Evolutionary conservation across 2,113 vertebrate species (phyloP), one percentile per base, ranked within the genome.

Genomic region (Orycteropus afer): DNA sequence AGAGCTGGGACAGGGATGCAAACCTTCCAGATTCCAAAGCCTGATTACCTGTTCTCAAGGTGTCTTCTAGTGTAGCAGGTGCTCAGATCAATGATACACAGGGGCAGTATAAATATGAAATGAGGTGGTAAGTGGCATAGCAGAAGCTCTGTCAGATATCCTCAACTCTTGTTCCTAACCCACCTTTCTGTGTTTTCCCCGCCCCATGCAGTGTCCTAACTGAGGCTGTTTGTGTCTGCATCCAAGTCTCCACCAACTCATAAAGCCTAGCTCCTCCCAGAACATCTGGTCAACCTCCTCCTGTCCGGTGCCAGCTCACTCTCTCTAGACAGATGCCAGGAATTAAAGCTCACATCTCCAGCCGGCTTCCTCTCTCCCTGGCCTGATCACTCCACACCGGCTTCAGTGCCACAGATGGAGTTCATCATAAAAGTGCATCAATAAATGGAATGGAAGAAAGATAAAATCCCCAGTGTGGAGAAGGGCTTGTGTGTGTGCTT

Each of bases 341-440:
- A 63, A 80, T 37, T 42, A 59, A 71, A 84, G 55, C 45, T 59
- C 11, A 32, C 17, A 8, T 85, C 55, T 89, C 92, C 40, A n/a
- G 83, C 77, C 27, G 79, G 13, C 77, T 81, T 80, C 86, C 61
- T 87, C 67, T 84, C 77, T 34, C n/a, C n/a, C 45, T 57, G 63
- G 69, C 53, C 49, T 40, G 37, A 53, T 88, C 87, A 55, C 90
- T 89, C 80, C 25, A 65, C 45, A 17, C 9, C 40, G 34, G 61
- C 69, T 95, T 86, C 42, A 37, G 84, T 10, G 49, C 73, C 37
- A 42, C 65, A 69, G 88, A 91, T 86, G 93, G 85, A 89, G 79
- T n/a, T 73, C 37, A 81, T 94, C 85, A 79, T 95, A 76, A 86
- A 96, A 96, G 82, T 71, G 51, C 82, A 77, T 94, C 89, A 42